A percentile compares a stretch with the other conserved stretches of the same genome.
Evolutionary conservation across 1,140 invertebrate genomes (phyloP).

Genomic region (Ceratina calcarata): DNA sequence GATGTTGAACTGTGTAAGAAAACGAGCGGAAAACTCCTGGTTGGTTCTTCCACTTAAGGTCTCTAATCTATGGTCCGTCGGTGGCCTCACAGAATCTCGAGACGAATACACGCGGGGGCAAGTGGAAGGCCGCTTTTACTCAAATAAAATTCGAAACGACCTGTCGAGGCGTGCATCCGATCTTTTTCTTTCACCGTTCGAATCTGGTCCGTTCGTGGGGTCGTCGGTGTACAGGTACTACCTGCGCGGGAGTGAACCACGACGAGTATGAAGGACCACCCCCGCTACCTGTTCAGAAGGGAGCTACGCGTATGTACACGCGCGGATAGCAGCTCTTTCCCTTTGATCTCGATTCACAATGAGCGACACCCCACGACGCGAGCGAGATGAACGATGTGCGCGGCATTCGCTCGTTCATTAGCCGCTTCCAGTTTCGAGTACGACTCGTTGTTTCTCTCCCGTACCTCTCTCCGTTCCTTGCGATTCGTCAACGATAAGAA

Average conservation of each 20-base stretch:
- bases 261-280: slow-evolving; percentile 17
- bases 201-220: background rate
- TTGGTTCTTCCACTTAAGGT: no score
- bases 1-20: no score
- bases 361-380: slow-evolving; percentile 7
- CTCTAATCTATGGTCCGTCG: no score
- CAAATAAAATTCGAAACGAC: slow-evolving; percentile 52
- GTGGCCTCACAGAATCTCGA: background rate
- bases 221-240: background rate
- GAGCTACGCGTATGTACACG: background rate
- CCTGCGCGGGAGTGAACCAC: slow-evolving; percentile 21
- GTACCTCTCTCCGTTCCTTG: no score
- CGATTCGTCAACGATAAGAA: no score
- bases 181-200: slow-evolving; percentile 40
- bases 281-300: slow-evolving; percentile 22
- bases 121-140: background rate
- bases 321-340: slow-evolving; percentile 14
- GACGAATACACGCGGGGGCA: background rate
- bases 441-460: background rate
- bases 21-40: no score
- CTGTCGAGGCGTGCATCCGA: slow-evolving; percentile 57
- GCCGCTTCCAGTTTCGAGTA: background rate
- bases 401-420: no score
- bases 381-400: no score
- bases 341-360: slow-evolving; percentile 37